These are phyloP conservation scores for Mythimna ferrago DNA, from an alignment of 2,888 invertebrate species.

Conservation along the genomic window DNA sequence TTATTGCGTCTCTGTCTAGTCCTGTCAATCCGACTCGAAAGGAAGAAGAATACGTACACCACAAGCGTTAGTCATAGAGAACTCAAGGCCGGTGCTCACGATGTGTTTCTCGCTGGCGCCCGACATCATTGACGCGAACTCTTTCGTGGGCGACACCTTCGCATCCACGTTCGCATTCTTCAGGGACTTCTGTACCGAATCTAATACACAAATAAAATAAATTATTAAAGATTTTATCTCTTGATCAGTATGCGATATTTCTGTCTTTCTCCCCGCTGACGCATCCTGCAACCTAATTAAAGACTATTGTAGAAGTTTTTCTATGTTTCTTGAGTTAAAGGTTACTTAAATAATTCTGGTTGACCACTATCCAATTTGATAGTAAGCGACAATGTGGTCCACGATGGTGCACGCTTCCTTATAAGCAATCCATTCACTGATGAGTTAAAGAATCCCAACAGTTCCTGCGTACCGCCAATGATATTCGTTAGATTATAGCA, in stretches of 20 bases:
- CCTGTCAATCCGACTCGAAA: neutral
- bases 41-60: constrained; percentile 71
- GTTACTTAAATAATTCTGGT: neutral
- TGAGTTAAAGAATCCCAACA: too few species aligned
- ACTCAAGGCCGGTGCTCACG: constrained; percentile 96
- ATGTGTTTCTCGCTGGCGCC: constrained; percentile 96
- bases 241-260: too few species aligned
- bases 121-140: constrained; percentile 93
- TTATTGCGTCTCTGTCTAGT: too few species aligned
- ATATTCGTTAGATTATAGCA: neutral
- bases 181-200: constrained; percentile 91
- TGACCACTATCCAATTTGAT: too few species aligned
- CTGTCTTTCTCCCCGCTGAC: too few species aligned
- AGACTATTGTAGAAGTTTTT: too few species aligned
- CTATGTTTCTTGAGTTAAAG: too few species aligned
- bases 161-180: constrained; percentile 87
- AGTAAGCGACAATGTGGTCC: too few species aligned
- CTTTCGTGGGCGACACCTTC: constrained; percentile 91
- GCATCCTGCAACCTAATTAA: too few species aligned
- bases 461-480: too few species aligned
- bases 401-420: too few species aligned
- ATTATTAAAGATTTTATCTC: neutral
- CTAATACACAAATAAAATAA: constrained; percentile 70
- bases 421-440: too few species aligned
- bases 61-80: constrained; percentile 95